Conservation (phyloP, 2,888 invertebrate genomes). For the Metallyticus violacea region DNA sequence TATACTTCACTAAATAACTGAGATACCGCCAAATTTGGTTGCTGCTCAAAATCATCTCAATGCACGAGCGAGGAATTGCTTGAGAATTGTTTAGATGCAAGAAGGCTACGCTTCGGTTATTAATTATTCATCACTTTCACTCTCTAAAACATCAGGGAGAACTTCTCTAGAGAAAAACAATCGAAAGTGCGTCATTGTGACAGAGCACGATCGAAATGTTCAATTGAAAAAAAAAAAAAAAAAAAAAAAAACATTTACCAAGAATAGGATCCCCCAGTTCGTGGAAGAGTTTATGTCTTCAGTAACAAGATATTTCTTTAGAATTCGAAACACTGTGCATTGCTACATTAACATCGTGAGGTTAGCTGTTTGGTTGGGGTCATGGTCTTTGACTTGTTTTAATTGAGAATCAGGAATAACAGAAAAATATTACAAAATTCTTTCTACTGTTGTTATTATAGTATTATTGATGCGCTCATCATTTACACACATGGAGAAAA, state of each 20-base stretch:
- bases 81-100: neutral
- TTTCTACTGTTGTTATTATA: too few relatives aligned
- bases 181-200: neutral
- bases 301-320: neutral
- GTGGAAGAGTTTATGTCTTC: neutral
- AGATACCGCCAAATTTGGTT: too few relatives aligned
- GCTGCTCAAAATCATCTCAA: neutral
- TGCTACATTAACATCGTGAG: neutral
- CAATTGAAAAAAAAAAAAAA: too few relatives aligned
- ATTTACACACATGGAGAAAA: too few relatives aligned
- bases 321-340: neutral
- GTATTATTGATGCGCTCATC: too few relatives aligned
- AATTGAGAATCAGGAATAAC: neutral
- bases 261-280: neutral
- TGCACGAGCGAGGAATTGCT: neutral
- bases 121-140: neutral
- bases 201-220: neutral
- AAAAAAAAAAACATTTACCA: neutral
- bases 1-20: too few relatives aligned
- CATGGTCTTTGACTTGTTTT: neutral
- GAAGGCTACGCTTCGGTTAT: neutral
- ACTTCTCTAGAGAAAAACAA: neutral
- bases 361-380: neutral
- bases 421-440: neutral
- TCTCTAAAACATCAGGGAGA: neutral